These are phyloP conservation scores for Chanos chanos DNA, from an alignment of 2,797 vertebrate species.

Conservation along the genomic window DNA sequence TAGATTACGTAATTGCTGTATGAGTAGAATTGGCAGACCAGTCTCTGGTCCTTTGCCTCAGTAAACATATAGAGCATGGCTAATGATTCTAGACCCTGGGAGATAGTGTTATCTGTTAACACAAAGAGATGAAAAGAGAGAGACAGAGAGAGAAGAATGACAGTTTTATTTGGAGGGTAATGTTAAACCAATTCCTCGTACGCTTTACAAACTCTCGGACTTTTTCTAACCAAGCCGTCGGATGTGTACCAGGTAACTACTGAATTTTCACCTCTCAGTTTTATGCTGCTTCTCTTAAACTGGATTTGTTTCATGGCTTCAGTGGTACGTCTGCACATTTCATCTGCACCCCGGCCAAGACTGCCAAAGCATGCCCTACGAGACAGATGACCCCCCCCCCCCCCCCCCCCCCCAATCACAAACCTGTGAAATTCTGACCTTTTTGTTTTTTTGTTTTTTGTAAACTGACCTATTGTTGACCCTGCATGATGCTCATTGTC, in stretches of 20 bases:
- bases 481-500: no score
- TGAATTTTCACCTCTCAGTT: slow-evolving; percentile 54
- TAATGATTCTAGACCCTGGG: slow-evolving; percentile 6
- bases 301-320: slow-evolving; percentile 85
- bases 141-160: neutral
- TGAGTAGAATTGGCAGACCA: no score
- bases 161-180: slow-evolving; percentile 29
- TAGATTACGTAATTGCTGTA: no score
- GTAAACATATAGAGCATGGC: neutral
- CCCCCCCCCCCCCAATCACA: no score
- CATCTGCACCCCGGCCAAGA: slow-evolving; percentile 49
- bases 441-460: slow-evolving; percentile 2
- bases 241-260: slow-evolving; percentile 80
- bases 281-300: slow-evolving; percentile 59
- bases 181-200: slow-evolving; percentile 42
- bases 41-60: no score
- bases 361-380: slow-evolving; percentile 41
- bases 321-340: slow-evolving; percentile 66
- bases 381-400: slow-evolving; percentile 32
- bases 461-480: no score
- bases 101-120: slow-evolving; percentile 14
- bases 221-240: slow-evolving; percentile 81
- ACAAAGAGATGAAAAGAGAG: neutral
- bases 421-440: no score
- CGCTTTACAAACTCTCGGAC: slow-evolving; percentile 65